A percentile compares a stretch with the other conserved stretches of the same genome.
Evolutionary conservation across 2,888 invertebrate species (phyloP).

Genomic region (Galerucella pusilla): DNA sequence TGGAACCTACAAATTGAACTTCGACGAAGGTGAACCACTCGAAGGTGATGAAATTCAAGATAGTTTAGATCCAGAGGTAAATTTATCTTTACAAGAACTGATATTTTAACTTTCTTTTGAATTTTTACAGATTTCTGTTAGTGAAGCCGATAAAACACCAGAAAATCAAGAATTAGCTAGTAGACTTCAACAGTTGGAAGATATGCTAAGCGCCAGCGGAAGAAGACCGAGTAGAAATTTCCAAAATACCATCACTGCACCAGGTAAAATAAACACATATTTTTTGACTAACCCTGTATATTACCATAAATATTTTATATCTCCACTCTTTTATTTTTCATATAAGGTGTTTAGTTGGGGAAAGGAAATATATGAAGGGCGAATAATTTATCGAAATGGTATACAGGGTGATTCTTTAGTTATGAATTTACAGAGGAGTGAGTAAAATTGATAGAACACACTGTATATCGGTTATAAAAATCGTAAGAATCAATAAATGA

Average conservation of each 20-base stretch:
- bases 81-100: background rate
- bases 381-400: too few relatives aligned
- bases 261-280: conserved; percentile 44
- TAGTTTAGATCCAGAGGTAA: conserved; percentile 16
- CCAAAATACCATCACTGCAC: conserved; percentile 56
- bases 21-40: conserved; percentile 16
- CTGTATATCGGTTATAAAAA: too few relatives aligned
- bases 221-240: conserved; percentile 58
- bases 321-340: too few relatives aligned
- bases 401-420: too few relatives aligned
- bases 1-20: conserved; percentile 22
- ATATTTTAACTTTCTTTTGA: background rate
- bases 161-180: conserved; percentile 61
- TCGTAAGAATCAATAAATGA: too few relatives aligned
- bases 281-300: too few relatives aligned
- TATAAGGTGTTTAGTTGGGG: too few relatives aligned
- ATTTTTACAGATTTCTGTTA: conserved; percentile 8
- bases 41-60: conserved; percentile 21
- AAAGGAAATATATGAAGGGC: too few relatives aligned
- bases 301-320: too few relatives aligned
- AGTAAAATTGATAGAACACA: too few relatives aligned
- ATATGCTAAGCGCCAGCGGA: conserved; percentile 65
- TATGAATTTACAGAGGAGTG: too few relatives aligned
- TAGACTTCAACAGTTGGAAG: conserved; percentile 67
- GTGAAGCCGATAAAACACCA: conserved; percentile 30